These are phyloP conservation scores for Ciconia boyciana DNA, from an alignment of 2,113 vertebrate species.

Conservation along the genomic window DNA sequence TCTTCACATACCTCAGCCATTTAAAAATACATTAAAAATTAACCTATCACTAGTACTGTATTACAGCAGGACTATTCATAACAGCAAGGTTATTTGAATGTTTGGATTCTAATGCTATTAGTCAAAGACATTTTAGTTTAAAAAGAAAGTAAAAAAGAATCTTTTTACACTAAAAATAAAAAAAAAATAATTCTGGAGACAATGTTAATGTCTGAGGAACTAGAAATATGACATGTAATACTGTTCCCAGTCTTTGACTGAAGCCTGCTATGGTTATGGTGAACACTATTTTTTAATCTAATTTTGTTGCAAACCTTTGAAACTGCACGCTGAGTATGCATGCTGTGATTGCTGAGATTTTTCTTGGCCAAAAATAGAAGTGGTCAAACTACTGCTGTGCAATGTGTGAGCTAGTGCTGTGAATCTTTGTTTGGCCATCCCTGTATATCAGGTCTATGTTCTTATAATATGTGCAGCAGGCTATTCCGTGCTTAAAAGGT, in stretches of 20 bases:
- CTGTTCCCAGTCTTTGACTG: background rate
- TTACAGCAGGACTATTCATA: background rate
- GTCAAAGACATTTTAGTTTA: background rate
- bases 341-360: background rate
- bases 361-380: background rate
- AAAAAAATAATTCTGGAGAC: background rate
- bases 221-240: background rate
- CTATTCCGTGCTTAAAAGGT: background rate
- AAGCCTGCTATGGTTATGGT: background rate
- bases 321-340: background rate
- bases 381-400: background rate
- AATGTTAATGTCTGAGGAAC: background rate
- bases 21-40: background rate
- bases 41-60: background rate
- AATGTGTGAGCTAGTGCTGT: background rate
- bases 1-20: background rate
- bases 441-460: background rate
- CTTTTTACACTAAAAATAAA: background rate
- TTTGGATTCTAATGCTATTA: background rate
- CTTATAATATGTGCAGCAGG: background rate
- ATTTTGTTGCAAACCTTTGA: background rate
- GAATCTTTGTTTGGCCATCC: background rate
- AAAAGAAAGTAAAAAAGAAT: background rate
- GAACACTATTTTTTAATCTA: background rate
- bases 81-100: background rate